Evolutionary conservation across 2,113 vertebrate species (phyloP).

Genomic region (Neogale vison): DNA sequence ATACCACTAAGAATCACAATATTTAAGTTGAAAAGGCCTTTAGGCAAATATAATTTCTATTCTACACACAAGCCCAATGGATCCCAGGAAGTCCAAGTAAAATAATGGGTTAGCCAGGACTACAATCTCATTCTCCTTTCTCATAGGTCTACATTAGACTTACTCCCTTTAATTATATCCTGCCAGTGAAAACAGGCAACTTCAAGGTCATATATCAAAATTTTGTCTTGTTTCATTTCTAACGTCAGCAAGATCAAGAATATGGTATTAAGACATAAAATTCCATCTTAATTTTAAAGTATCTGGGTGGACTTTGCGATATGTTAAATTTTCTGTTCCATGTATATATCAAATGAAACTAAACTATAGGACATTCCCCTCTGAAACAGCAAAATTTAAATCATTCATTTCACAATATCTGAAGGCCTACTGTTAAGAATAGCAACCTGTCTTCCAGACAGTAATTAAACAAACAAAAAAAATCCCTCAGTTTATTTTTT

Average conservation of each 20-base stretch:
- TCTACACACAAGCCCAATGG: neutral
- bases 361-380: neutral
- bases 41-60: neutral
- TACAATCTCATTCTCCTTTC: neutral
- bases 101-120: neutral
- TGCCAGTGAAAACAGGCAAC: neutral
- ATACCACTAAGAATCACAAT: slow-evolving; percentile 1
- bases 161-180: neutral
- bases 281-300: neutral
- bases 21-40: neutral
- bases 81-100: slow-evolving; percentile 16
- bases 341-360: slow-evolving; percentile 21
- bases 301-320: neutral
- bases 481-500: neutral
- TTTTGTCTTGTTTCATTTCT: slow-evolving; percentile 32
- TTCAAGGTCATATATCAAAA: neutral
- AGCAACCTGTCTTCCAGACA: slow-evolving; percentile 15
- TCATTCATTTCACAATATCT: neutral
- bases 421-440: slow-evolving; percentile 25
- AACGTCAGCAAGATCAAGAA: slow-evolving; percentile 14
- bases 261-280: slow-evolving; percentile 36
- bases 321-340: slow-evolving; percentile 18
- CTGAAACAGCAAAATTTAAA: slow-evolving; percentile 30
- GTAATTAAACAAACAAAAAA: neutral
- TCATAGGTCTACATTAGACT: neutral